phyloP scores from a whole-genome alignment of 2,888 invertebrate genomes.

The Pristionchus exspectatus region DNA sequence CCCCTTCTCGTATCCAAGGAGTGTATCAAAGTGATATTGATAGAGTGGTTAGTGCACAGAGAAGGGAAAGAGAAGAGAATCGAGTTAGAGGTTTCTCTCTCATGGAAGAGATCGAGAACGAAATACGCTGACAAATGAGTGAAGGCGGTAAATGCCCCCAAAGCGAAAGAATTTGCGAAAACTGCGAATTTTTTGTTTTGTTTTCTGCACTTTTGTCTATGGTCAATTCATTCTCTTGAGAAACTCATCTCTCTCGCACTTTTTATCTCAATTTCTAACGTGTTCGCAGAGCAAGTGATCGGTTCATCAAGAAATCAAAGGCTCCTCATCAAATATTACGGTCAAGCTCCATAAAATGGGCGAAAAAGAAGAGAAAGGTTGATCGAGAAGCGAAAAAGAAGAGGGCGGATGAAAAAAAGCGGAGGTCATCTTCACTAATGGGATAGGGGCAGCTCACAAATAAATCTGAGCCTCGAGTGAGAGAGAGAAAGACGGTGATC shows the following conservation, averaged over 20 bases:
- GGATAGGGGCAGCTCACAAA: constrained; percentile 38
- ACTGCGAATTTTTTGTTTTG: not conserved
- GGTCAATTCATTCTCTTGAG: not conserved
- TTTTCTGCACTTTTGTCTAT: not conserved
- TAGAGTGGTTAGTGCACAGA: constrained; percentile 16
- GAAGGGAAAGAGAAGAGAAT: constrained; percentile 20
- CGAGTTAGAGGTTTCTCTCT: not conserved
- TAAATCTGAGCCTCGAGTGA: constrained; percentile 33
- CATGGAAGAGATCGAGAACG: not conserved
- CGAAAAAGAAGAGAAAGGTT: constrained; percentile 1
- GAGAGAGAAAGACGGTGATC: constrained; percentile 30
- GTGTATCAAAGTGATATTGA: constrained; percentile 50
- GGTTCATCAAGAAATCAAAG: constrained; percentile 51
- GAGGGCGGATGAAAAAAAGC: constrained; percentile 7
- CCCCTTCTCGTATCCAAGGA: constrained; percentile 21
- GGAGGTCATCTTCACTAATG: constrained; percentile 43
- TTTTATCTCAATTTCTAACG: constrained; percentile 38
- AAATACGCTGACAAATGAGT: not conserved
- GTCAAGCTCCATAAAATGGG: constrained; percentile 9
- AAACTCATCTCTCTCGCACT: constrained; percentile 1
- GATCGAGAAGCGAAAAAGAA: not conserved
- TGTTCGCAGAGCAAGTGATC: constrained; percentile 35
- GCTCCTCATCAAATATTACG: constrained; percentile 15
- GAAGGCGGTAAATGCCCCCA: not conserved
- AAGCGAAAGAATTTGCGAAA: not conserved